phyloP scores from a whole-genome alignment of 2,113 vertebrate genomes.

The Vicugna pacos region DNA sequence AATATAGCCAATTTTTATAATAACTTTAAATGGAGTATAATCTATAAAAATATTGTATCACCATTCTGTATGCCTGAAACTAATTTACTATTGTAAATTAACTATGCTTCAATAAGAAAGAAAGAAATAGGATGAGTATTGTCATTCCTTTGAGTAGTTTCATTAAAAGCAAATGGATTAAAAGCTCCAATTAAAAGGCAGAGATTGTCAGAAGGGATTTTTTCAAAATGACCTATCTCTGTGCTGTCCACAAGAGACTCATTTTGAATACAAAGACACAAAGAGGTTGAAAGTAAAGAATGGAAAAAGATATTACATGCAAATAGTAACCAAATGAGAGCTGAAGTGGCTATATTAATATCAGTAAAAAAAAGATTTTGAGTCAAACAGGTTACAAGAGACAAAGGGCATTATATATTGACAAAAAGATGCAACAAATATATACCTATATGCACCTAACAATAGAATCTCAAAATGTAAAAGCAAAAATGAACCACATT shows the following conservation, averaged over 20 bases:
- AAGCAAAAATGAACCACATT: too few relatives aligned
- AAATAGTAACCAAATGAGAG: background rate
- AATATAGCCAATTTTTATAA: too few relatives aligned
- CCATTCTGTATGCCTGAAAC: too few relatives aligned
- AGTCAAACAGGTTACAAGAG: background rate
- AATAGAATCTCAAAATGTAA: too few relatives aligned
- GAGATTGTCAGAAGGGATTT: background rate
- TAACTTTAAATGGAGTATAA: too few relatives aligned
- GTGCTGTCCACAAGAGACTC: background rate
- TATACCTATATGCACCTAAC: too few relatives aligned
- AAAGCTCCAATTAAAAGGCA: background rate
- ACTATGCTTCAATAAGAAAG: too few relatives aligned
- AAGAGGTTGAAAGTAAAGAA: background rate
- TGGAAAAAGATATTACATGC: background rate
- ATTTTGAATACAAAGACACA: background rate
- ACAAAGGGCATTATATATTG: background rate
- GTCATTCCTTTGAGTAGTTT: background rate
- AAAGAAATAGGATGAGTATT: background rate
- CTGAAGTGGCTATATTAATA: background rate
- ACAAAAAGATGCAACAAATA: too few relatives aligned
- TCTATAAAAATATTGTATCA: too few relatives aligned
- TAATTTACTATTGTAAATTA: too few relatives aligned
- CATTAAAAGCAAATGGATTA: background rate
- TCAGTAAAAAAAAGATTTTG: background rate
- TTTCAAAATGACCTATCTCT: background rate